Evolutionary conservation across 2,888 invertebrate genomes (phyloP).

Genomic region (Oegoconia quadripuncta): DNA sequence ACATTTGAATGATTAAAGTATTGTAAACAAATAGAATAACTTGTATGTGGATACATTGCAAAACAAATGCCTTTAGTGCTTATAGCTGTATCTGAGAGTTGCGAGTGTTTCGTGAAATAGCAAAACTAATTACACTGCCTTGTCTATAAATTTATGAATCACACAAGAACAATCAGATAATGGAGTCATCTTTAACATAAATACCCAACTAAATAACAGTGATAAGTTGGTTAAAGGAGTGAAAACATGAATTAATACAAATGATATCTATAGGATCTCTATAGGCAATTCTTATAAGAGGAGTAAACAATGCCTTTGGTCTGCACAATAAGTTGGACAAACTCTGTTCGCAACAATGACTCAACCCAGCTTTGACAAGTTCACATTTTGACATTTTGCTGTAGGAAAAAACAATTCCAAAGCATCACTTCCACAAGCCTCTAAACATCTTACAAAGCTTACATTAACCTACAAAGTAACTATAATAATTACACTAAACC

Average conservation of each 20-base stretch:
- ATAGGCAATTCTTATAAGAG: too few relatives aligned
- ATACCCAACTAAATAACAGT: not conserved
- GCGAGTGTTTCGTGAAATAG: too few relatives aligned
- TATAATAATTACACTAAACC: constrained; percentile 45
- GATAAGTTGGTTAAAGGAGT: constrained; percentile 4
- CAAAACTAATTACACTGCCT: constrained; percentile 15
- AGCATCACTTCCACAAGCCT: constrained; percentile 43
- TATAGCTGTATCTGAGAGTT: too few relatives aligned
- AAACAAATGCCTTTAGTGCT: too few relatives aligned
- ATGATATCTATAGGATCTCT: too few relatives aligned
- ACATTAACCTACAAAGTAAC: constrained; percentile 35
- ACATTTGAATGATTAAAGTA: too few relatives aligned
- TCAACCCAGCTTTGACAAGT: constrained; percentile 77
- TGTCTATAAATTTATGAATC: constrained; percentile 20
- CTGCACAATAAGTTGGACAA: constrained; percentile 41
- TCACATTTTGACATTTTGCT: constrained; percentile 73
- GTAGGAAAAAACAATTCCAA: constrained; percentile 63
- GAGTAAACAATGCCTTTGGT: constrained; percentile 46
- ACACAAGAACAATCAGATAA: constrained; percentile 24
- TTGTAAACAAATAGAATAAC: too few relatives aligned
- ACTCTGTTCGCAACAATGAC: constrained; percentile 68
- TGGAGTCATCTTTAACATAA: constrained; percentile 20
- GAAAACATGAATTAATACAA: constrained; percentile 7
- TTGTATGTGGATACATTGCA: too few relatives aligned
- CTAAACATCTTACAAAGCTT: constrained; percentile 37